Evolutionary conservation across 2,888 invertebrate species (phyloP).

Genomic region (Torymus tubicola): DNA sequence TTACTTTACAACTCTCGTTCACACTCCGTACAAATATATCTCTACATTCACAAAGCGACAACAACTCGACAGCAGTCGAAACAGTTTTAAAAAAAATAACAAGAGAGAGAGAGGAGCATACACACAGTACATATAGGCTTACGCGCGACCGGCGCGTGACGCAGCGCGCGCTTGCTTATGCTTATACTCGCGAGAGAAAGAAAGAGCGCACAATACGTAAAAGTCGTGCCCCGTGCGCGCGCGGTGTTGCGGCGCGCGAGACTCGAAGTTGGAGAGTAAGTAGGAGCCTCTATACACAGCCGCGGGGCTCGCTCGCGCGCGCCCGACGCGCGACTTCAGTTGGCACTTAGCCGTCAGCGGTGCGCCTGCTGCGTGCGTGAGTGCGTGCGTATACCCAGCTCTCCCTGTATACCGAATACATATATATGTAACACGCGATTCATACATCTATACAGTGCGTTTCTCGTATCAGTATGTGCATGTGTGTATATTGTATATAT

Average conservation of each 20-base stretch:
- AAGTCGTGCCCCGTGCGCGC: too few species aligned
- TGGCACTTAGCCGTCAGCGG: conserved; percentile 44
- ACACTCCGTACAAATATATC: too few species aligned
- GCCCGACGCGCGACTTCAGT: conserved; percentile 25
- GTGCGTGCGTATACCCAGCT: neutral
- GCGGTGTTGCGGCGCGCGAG: neutral
- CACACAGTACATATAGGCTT: neutral
- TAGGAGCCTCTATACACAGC: neutral
- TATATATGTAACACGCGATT: too few species aligned
- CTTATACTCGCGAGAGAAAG: neutral
- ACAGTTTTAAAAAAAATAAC: neutral
- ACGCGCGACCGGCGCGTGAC: neutral
- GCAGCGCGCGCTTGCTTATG: neutral
- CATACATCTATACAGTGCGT: too few species aligned
- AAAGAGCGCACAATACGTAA: neutral
- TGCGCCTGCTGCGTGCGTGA: neutral
- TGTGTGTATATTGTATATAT: too few species aligned
- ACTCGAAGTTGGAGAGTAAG: neutral
- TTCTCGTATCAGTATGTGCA: too few species aligned
- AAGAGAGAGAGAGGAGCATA: neutral
- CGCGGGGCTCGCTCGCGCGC: conserved; percentile 9
- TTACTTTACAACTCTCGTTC: too few species aligned
- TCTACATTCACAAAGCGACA: too few species aligned
- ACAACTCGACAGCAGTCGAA: neutral
- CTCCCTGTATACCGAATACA: neutral